phyloP scores from a whole-genome alignment of 1,140 invertebrate genomes.

The Cherax quadricarinatus region DNA sequence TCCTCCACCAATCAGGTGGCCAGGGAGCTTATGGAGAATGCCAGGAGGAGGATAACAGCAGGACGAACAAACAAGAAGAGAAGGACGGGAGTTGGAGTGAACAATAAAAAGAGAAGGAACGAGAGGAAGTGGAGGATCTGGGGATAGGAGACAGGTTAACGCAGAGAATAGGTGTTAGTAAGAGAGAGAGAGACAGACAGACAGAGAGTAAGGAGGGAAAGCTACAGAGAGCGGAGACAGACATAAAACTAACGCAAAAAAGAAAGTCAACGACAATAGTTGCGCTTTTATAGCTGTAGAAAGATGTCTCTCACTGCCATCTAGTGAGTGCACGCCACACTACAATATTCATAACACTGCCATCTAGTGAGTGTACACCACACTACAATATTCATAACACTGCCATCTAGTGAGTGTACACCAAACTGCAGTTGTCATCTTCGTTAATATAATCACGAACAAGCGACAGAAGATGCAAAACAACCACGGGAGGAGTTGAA shows the following conservation, averaged over 20 bases:
- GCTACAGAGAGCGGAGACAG: too few species aligned
- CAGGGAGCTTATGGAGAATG: slow-evolving; percentile 32
- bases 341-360: neutral
- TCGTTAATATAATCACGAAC: too few species aligned
- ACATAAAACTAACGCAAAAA: too few species aligned
- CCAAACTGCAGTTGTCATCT: too few species aligned
- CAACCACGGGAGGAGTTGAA: too few species aligned
- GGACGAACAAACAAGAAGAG: neutral
- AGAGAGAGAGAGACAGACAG: slow-evolving; percentile 21
- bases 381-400: too few species aligned
- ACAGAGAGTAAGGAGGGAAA: slow-evolving; percentile 7
- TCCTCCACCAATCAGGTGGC: slow-evolving; percentile 41
- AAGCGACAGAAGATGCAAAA: too few species aligned
- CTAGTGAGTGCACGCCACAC: neutral
- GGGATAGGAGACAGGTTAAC: neutral
- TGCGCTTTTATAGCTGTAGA: too few species aligned
- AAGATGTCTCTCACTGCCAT: neutral
- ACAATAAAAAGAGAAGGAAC: neutral
- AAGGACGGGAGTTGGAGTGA: neutral
- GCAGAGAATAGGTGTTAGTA: neutral
- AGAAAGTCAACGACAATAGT: too few species aligned
- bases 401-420: too few species aligned
- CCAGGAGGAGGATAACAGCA: slow-evolving; percentile 5
- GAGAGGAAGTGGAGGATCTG: neutral
- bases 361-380: neutral